These are phyloP conservation scores for Leptosomus discolor DNA, from an alignment of 2,113 vertebrate genomes.

Conservation along the genomic window DNA sequence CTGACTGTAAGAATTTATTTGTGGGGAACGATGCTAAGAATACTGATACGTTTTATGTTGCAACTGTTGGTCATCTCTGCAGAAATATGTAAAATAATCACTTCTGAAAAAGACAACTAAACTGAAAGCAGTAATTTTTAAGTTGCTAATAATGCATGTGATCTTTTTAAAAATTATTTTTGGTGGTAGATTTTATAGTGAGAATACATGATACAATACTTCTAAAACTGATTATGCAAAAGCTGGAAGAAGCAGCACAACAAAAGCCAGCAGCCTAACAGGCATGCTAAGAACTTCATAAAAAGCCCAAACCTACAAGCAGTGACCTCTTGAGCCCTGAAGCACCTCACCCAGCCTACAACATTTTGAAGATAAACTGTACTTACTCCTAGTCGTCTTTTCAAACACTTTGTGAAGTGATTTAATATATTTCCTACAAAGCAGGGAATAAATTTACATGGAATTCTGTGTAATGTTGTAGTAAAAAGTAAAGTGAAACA, in stretches of 20 bases:
- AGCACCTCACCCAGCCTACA: background rate
- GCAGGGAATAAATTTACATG: background rate
- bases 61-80: background rate
- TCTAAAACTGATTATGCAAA: background rate
- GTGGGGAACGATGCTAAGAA: background rate
- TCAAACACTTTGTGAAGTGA: background rate
- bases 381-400: background rate
- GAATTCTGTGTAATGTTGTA: background rate
- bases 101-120: background rate
- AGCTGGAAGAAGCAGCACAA: background rate
- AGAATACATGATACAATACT: background rate
- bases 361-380: background rate
- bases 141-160: background rate
- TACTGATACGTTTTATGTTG: background rate
- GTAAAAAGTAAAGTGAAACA: background rate
- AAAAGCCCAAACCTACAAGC: background rate
- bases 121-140: background rate
- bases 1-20: background rate
- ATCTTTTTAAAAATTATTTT: background rate
- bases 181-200: background rate
- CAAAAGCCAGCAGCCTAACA: background rate
- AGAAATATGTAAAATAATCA: background rate
- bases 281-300: background rate
- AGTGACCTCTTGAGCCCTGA: conserved; percentile 10
- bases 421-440: background rate